A percentile compares a stretch with the other conserved stretches of the same genome.
Evolutionary conservation across 2,113 vertebrate species (phyloP).

Genomic region (Siphamia tubifer): DNA sequence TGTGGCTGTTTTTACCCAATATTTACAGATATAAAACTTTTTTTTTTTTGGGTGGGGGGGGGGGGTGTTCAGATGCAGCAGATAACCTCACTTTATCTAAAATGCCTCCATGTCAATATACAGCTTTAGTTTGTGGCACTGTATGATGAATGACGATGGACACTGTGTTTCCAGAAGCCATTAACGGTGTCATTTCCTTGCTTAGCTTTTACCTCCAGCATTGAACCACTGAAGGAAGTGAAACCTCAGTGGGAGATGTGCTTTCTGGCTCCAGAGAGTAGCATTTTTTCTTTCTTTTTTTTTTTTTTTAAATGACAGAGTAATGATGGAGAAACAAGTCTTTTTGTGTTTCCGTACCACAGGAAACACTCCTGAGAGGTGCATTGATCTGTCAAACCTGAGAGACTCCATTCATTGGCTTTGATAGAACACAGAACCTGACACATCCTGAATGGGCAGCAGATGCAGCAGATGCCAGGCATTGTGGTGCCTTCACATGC

Average conservation of each 20-base stretch:
- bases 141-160: not conserved
- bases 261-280: not conserved
- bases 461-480: constrained; percentile 20
- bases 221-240: constrained; percentile 1
- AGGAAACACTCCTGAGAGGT: constrained; percentile 1
- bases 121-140: too few relatives aligned
- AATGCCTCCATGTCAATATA: too few relatives aligned
- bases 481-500: constrained; percentile 28
- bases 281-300: too few relatives aligned
- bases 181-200: not conserved
- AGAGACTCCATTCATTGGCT: constrained; percentile 17
- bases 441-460: constrained; percentile 13
- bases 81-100: too few relatives aligned
- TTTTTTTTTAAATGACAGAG: too few relatives aligned
- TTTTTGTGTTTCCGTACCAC: constrained; percentile 15
- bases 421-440: constrained; percentile 38
- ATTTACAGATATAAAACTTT: too few relatives aligned
- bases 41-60: too few relatives aligned
- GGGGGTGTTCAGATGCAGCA: too few relatives aligned
- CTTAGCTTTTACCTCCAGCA: not conserved
- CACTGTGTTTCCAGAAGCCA: not conserved
- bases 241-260: not conserved
- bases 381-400: constrained; percentile 48
- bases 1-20: too few relatives aligned
- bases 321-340: not conserved